Base-by-base conservation (phyloP, 2,797 vertebrate genomes). In the Bovichtus variegatus region DNA sequence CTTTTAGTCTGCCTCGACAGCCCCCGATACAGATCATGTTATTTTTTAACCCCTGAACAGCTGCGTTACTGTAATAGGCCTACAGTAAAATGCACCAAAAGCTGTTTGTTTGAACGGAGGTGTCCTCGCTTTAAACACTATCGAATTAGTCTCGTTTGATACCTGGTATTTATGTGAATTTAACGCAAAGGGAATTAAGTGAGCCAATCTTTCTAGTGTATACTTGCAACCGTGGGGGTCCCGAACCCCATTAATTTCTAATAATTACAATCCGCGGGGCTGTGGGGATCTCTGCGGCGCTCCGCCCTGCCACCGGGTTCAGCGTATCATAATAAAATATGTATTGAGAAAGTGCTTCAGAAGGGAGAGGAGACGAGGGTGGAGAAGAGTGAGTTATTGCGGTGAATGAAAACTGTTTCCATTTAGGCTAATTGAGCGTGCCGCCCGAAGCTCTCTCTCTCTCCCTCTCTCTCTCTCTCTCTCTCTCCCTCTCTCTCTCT, bases 241-340 rank as follows among this genome's bases (percentile, higher is more conserved):
- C 92, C 96, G 96, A 97, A 96, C 96, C 95, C 96, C 97, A 97
- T 98, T 97, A 97, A 97, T 98, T 96, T 96, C 95, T 96, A 96
- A 97, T 98, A 97, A 98, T 97, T 97, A 96, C 96, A 96, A 94
- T 96, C 96, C 95, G 95, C 94, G 93, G 96, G 95, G 94, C 94
- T 93, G 90, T 85, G 93, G 92, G 90, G 94, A 95, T 96, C 88
- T 91, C 87, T 78, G 91, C 92, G 91, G 91, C 89, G 92, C 93
- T 93, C 87, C 94, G 93, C 89, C 90, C 91, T 93, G 92, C 94
- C 95, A 93, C 91, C 51, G 91, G 89, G 96, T 96, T 97, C 96
- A 96, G 88, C 91, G 62, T 92, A 93, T 94, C 95, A 94, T 94
- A 94, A 96, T 96, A 96, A 96, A 96, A 95, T 94, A 96, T 96